phyloP scores from a whole-genome alignment of 2,113 vertebrate genomes.

The Cinclus cinclus region DNA sequence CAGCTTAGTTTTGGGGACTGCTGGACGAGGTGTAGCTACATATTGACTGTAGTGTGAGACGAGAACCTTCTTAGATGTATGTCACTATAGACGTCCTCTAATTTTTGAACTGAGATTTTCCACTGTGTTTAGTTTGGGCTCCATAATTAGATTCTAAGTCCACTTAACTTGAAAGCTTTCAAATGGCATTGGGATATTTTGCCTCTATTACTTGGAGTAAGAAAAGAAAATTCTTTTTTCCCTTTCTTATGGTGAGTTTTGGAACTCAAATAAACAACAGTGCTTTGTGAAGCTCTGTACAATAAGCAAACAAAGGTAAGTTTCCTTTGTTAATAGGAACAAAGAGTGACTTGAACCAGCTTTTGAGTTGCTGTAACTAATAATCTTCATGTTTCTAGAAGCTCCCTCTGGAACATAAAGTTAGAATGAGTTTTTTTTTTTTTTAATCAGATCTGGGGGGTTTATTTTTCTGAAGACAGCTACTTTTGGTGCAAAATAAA shows the following conservation, averaged over 20 bases:
- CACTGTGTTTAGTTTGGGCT: not conserved
- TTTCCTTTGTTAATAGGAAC: not conserved
- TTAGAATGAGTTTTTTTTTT: not conserved
- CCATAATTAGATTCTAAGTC: not conserved
- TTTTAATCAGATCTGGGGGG: not conserved
- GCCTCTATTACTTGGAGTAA: not conserved
- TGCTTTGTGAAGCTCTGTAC: not conserved
- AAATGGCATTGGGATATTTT: not conserved
- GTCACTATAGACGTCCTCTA: not conserved
- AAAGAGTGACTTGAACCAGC: not conserved
- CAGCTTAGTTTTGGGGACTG: not conserved
- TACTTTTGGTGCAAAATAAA: not conserved
- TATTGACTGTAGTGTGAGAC: not conserved
- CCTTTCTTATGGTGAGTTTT: not conserved
- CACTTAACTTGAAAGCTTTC: not conserved
- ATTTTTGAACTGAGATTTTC: not conserved
- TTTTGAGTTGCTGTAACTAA: not conserved
- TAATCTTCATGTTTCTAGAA: not conserved
- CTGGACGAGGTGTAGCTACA: not conserved
- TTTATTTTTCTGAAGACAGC: not conserved
- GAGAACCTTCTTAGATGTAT: not conserved
- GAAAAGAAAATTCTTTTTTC: not conserved
- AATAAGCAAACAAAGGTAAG: conserved; percentile 4
- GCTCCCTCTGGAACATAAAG: not conserved
- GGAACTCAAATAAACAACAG: not conserved